phyloP scores from a whole-genome alignment of 2,113 vertebrate genomes.

The Aptenodytes patagonicus region DNA sequence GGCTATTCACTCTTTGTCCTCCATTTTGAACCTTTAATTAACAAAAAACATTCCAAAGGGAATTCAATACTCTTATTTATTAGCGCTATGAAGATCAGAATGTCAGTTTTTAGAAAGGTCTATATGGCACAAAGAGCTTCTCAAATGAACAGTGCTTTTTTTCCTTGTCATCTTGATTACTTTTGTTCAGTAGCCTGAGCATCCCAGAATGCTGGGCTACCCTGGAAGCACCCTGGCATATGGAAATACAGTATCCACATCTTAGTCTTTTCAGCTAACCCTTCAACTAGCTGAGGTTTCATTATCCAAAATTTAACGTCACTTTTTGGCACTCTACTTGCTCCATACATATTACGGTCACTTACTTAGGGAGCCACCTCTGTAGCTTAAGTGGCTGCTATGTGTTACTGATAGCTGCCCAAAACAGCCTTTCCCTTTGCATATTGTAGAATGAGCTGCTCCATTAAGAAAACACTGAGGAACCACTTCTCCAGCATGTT shows the following conservation, averaged over 20 bases:
- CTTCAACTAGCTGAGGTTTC: neutral
- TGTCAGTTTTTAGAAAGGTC: neutral
- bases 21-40: neutral
- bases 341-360: accelerated
- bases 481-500: neutral
- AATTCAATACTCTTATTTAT: neutral
- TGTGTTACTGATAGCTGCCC: neutral
- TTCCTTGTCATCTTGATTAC: neutral
- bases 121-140: neutral
- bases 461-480: neutral
- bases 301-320: neutral
- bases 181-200: neutral
- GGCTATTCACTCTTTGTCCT: neutral
- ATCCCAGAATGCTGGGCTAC: neutral
- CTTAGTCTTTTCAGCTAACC: neutral
- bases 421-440: neutral
- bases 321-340: neutral
- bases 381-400: neutral
- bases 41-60: neutral
- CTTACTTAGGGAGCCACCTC: neutral
- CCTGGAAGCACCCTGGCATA: neutral
- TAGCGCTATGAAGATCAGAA: neutral
- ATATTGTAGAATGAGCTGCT: neutral
- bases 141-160: too few relatives aligned
- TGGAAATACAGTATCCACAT: neutral